These are phyloP conservation scores for Cordilura impudica DNA, from an alignment of 2,888 invertebrate species.

Conservation along the genomic window DNA sequence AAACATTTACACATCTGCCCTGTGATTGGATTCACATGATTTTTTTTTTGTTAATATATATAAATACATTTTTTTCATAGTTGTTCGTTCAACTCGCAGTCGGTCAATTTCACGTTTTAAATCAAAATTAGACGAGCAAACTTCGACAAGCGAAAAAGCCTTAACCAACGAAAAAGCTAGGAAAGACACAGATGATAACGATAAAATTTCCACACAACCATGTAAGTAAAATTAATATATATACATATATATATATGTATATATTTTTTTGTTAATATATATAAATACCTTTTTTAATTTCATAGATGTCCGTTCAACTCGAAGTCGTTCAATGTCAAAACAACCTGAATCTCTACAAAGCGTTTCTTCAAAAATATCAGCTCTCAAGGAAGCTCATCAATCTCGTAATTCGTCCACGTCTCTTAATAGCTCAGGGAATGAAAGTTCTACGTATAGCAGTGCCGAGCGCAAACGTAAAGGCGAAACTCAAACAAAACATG, in stretches of 20 bases:
- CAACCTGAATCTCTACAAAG: slow-evolving; percentile 40
- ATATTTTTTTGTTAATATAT: neutral
- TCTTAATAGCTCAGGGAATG: neutral
- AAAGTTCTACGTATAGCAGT: neutral
- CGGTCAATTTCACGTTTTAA: slow-evolving; percentile 49
- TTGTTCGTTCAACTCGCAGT: too few relatives aligned
- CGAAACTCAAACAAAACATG: neutral
- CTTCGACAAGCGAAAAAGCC: neutral
- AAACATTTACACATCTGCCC: too few relatives aligned
- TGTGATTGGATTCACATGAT: too few relatives aligned
- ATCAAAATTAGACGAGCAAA: slow-evolving; percentile 29
- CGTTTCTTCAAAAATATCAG: slow-evolving; percentile 14
- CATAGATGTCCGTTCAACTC: slow-evolving; percentile 7
- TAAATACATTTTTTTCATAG: too few relatives aligned
- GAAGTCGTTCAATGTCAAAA: slow-evolving; percentile 30
- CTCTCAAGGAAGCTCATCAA: neutral
- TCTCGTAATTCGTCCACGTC: neutral
- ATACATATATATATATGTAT: too few relatives aligned
- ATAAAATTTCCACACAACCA: slow-evolving; percentile 19
- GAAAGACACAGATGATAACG: neutral
- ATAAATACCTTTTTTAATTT: neutral
- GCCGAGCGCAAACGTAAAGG: slow-evolving; percentile 44
- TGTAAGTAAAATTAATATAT: too few relatives aligned
- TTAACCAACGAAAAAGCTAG: neutral
- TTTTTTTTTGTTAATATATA: too few relatives aligned